Conservation (phyloP, 2,888 invertebrate genomes). For the Electrophaes corylata region DNA sequence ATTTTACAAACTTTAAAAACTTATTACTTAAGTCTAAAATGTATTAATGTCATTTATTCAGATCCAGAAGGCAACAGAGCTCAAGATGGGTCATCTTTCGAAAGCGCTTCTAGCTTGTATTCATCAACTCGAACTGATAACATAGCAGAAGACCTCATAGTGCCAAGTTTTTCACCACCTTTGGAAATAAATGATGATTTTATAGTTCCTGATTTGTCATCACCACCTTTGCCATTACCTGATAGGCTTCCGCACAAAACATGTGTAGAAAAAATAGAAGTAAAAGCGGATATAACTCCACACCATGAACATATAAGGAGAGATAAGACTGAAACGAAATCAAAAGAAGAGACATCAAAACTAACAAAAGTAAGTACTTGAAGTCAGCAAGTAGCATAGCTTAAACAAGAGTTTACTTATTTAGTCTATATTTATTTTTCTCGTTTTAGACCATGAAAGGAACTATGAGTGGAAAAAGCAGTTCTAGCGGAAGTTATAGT, state of each 20-base stretch:
- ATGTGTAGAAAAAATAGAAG: slow-evolving; percentile 70
- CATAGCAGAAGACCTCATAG: slow-evolving; percentile 86
- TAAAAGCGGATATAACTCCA: slow-evolving; percentile 71
- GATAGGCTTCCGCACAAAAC: slow-evolving; percentile 62
- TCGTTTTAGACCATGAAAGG: slow-evolving; percentile 60
- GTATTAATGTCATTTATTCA: slow-evolving; percentile 52
- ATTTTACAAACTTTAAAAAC: too few relatives aligned
- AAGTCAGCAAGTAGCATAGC: too few relatives aligned
- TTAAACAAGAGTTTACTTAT: background rate
- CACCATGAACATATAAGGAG: slow-evolving; percentile 66
- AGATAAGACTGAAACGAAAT: slow-evolving; percentile 79
- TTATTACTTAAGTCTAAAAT: too few relatives aligned
- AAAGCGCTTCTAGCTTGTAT: slow-evolving; percentile 92
- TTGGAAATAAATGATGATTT: slow-evolving; percentile 79
- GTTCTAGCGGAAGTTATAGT: slow-evolving; percentile 81
- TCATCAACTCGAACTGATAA: slow-evolving; percentile 90
- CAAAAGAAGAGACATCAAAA: slow-evolving; percentile 65
- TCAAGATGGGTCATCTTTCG: slow-evolving; percentile 93
- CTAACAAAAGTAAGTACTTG: slow-evolving; percentile 46
- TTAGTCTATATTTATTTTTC: background rate
- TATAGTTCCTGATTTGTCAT: slow-evolving; percentile 73
- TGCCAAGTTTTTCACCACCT: slow-evolving; percentile 85
- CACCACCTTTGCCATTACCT: slow-evolving; percentile 76
- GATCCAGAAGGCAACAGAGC: slow-evolving; percentile 84
- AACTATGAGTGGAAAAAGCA: slow-evolving; percentile 76